These are phyloP conservation scores for Meandrusa payeni DNA, from an alignment of 2,888 invertebrate species.

Conservation along the genomic window DNA sequence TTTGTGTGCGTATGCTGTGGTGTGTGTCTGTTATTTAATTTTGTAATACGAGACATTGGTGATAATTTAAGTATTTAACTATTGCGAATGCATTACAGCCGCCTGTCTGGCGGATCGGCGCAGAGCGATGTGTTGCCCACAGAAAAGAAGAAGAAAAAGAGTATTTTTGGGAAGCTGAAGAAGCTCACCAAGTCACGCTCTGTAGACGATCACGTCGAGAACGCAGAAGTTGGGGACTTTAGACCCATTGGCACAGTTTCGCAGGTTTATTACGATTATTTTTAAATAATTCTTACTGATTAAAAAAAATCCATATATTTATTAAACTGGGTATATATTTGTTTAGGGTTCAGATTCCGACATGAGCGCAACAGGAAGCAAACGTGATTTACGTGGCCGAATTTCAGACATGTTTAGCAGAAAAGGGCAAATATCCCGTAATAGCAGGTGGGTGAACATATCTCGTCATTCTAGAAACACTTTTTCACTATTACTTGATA, in stretches of 20 bases:
- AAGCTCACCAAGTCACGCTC: slow-evolving; percentile 92
- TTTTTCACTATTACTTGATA: no score
- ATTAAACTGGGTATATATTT: no score
- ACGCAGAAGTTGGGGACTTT: slow-evolving; percentile 63
- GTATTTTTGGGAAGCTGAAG: slow-evolving; percentile 91
- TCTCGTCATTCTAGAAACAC: no score
- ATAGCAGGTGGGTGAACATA: slow-evolving; percentile 84
- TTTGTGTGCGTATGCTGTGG: no score
- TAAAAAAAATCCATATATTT: no score
- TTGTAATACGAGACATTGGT: no score
- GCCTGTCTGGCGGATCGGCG: slow-evolving; percentile 91
- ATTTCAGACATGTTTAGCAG: slow-evolving; percentile 92
- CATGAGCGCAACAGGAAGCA: slow-evolving; percentile 85
- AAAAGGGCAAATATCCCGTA: slow-evolving; percentile 81
- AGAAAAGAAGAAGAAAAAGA: slow-evolving; percentile 90
- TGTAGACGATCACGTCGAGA: slow-evolving; percentile 84
- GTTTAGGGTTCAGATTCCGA: slow-evolving; percentile 86
- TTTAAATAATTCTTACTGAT: no score
- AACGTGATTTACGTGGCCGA: slow-evolving; percentile 89
- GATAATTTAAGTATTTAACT: neutral
- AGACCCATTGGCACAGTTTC: slow-evolving; percentile 78
- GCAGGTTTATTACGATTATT: no score
- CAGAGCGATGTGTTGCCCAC: slow-evolving; percentile 89
- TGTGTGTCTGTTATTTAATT: no score
- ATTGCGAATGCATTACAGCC: slow-evolving; percentile 60